Base-by-base conservation (phyloP, 2,888 invertebrate species). In the Tyria jacobaeae region DNA sequence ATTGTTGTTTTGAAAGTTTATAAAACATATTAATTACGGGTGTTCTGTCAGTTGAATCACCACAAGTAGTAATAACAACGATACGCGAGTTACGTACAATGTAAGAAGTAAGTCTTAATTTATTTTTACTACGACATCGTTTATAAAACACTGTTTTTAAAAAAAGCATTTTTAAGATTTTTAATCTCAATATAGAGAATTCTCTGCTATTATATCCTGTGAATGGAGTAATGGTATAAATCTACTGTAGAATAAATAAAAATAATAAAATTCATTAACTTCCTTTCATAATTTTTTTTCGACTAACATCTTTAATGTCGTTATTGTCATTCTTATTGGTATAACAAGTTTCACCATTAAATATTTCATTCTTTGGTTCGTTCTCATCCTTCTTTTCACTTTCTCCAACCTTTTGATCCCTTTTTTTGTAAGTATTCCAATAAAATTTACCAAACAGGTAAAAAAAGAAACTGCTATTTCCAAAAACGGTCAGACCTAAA, bases 381-480 rank as follows among this genome's bases (percentile, higher is more conserved):
- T 15, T 49, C 2, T 27, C 15, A 1, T 49, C 27, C 17, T 49
- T 15, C n/a, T 49, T n/a, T 49, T 9, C 48, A 15, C 9, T 3
- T 48, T 25, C 15, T 12, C 9, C 3, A 15, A 7, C 25, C 9
- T 14, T 48, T 2, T 15, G 25, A 1, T 25, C 27, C 15, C 4
- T 49, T 7, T 49, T 49, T 9, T 49, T 49, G 27, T 49, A 49
- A 5, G 48, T 49, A n/a, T 49, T 27, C 48, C 24, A 27, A 27
- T 49, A 49, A 49, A 49, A 49, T 27, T 49, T 5, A 9, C 48
- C 48, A 27, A 49, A 49, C n/a, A 49, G 27, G 27, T 49, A 49
- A n/a, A 49, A 5, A n/a, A 49, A 49, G 27, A 49, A 27, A 49
- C 48, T n/a, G 25, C 15, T 27, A 1, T 49, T 49, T n/a, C 66